phyloP scores from a whole-genome alignment of 1,140 invertebrate genomes.

The Macrotrachela quadricornifera region DNA sequence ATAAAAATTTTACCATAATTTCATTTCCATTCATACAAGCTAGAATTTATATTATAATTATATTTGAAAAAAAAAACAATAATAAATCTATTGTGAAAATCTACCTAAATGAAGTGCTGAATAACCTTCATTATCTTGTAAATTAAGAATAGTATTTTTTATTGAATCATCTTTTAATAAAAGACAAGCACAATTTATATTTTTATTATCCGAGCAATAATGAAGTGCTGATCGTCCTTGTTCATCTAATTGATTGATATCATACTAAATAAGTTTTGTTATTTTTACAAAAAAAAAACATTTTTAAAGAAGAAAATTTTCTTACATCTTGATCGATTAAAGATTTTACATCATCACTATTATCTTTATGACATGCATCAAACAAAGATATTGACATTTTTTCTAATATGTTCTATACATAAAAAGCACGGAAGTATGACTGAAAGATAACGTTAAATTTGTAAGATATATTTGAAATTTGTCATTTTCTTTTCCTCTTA shows the following conservation, averaged over 20 bases:
- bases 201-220: constrained; percentile 56
- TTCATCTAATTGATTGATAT: constrained; percentile 40
- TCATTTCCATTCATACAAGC: constrained; percentile 27
- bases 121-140: constrained; percentile 64
- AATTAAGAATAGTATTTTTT: neutral
- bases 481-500: no score
- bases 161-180: constrained; percentile 40
- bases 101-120: constrained; percentile 53
- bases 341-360: constrained; percentile 28
- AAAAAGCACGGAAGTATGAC: no score
- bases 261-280: constrained; percentile 6
- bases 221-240: constrained; percentile 66
- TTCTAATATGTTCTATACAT: no score
- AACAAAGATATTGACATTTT: no score
- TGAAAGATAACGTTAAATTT: no score
- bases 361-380: constrained; percentile 49
- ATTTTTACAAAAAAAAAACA: neutral
- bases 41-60: no score
- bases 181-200: constrained; percentile 36
- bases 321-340: constrained; percentile 27
- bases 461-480: no score
- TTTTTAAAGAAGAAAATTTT: neutral
- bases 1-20: constrained; percentile 20
- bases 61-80: no score
- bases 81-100: no score